These are phyloP conservation scores for Aphelocoma coerulescens DNA, from an alignment of 2,113 vertebrate genomes.

Conservation along the genomic window DNA sequence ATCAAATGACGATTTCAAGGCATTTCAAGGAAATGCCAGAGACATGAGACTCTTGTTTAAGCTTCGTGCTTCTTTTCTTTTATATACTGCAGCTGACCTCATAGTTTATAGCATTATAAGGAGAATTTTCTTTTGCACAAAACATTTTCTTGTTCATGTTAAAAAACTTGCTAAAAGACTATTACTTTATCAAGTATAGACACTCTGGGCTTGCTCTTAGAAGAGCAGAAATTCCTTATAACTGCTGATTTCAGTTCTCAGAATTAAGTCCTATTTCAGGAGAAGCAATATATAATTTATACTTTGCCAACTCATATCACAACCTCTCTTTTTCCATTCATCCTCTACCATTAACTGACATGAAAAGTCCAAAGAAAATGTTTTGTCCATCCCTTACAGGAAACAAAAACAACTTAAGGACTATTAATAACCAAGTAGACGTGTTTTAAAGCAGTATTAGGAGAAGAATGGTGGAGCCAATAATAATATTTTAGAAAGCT, in stretches of 20 bases:
- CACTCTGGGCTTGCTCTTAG: neutral
- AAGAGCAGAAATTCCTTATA: neutral
- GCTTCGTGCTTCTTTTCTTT: neutral
- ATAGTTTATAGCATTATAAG: neutral
- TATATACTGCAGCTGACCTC: neutral
- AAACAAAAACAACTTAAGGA: neutral
- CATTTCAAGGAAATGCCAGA: slow-evolving; percentile 20
- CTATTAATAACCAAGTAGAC: neutral
- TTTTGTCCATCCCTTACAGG: neutral
- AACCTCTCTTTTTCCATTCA: neutral
- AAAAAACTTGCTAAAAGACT: neutral
- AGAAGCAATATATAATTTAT: neutral
- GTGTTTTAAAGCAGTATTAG: neutral
- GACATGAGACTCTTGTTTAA: neutral
- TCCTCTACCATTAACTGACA: neutral
- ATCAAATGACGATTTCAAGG: neutral
- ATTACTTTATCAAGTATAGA: neutral
- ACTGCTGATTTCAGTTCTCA: neutral
- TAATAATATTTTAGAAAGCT: neutral
- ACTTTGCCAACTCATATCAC: neutral
- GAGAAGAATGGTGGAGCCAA: neutral
- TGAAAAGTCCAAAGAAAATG: slow-evolving; percentile 2
- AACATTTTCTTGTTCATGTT: neutral
- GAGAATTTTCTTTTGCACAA: neutral
- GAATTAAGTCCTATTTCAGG: neutral